These are phyloP conservation scores for Linyphia triangularis DNA, from an alignment of 2,888 invertebrate species.

Conservation along the genomic window DNA sequence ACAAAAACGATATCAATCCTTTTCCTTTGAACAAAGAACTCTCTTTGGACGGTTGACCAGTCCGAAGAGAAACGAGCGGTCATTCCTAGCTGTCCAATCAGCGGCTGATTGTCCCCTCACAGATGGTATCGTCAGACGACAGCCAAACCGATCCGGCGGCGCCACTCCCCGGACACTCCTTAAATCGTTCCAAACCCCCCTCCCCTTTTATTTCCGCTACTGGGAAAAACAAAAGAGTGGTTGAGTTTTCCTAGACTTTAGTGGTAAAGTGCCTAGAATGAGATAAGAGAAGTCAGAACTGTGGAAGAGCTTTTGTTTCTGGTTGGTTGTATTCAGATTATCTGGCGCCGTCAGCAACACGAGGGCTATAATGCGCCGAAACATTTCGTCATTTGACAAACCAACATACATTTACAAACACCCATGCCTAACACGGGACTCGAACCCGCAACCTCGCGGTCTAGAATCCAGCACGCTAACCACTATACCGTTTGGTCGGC, in stretches of 20 bases:
- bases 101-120: slow-evolving; percentile 63
- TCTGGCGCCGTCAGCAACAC: too few species aligned
- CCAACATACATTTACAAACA: too few species aligned
- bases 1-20: neutral
- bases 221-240: slow-evolving; percentile 8
- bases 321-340: too few species aligned
- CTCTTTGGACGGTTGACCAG: neutral
- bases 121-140: slow-evolving; percentile 73
- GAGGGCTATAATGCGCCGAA: too few species aligned
- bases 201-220: neutral
- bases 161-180: slow-evolving; percentile 47
- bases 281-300: slow-evolving; percentile 35
- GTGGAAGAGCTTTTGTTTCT: too few species aligned
- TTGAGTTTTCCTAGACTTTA: slow-evolving; percentile 27
- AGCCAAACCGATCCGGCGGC: slow-evolving; percentile 62
- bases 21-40: neutral
- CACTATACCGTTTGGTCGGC: too few species aligned
- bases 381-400: too few species aligned
- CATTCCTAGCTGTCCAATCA: slow-evolving; percentile 71
- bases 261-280: slow-evolving; percentile 31
- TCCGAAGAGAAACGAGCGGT: slow-evolving; percentile 66
- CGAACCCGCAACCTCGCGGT: too few species aligned
- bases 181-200: slow-evolving; percentile 19
- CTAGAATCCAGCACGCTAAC: too few species aligned
- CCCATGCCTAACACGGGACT: too few species aligned